Percentiles rank a stretch among this genome's conserved stretches.
Conservation (phyloP, 2,113 vertebrate genomes). For the Oplegnathus fasciatus region DNA sequence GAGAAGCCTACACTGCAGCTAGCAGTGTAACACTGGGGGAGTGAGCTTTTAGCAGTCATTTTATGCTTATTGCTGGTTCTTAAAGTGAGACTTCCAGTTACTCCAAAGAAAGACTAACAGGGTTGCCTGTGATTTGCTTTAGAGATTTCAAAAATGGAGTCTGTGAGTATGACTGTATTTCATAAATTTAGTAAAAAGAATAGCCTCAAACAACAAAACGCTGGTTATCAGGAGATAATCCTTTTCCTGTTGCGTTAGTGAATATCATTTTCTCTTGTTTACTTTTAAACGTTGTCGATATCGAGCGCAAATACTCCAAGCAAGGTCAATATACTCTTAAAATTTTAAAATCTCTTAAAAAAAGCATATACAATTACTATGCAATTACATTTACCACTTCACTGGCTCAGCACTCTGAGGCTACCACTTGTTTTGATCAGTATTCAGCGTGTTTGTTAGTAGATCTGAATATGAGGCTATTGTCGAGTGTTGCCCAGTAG, state of each 20-base stretch:
- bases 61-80: too few relatives aligned
- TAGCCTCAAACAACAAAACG: neutral
- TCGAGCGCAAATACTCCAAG: slow-evolving; percentile 28
- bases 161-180: neutral
- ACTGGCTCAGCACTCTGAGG: neutral
- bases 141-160: neutral
- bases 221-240: neutral
- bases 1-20: slow-evolving; percentile 2
- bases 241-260: neutral
- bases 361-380: neutral
- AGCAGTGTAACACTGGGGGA: neutral
- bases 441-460: slow-evolving; percentile 38
- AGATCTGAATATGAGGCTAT: slow-evolving; percentile 29
- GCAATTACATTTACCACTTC: slow-evolving; percentile 36
- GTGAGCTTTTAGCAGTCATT: neutral
- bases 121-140: neutral
- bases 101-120: neutral
- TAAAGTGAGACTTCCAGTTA: slow-evolving; percentile 3
- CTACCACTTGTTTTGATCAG: slow-evolving; percentile 48
- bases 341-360: too few relatives aligned
- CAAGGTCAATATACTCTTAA: slow-evolving; percentile 7
- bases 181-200: neutral
- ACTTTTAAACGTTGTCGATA: neutral
- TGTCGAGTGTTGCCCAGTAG: slow-evolving; percentile 55
- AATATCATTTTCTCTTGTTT: neutral